These are phyloP conservation scores for Cladopsammia gracilis DNA, from an alignment of 64 coral and sea anemone species.

Conservation along the genomic window DNA sequence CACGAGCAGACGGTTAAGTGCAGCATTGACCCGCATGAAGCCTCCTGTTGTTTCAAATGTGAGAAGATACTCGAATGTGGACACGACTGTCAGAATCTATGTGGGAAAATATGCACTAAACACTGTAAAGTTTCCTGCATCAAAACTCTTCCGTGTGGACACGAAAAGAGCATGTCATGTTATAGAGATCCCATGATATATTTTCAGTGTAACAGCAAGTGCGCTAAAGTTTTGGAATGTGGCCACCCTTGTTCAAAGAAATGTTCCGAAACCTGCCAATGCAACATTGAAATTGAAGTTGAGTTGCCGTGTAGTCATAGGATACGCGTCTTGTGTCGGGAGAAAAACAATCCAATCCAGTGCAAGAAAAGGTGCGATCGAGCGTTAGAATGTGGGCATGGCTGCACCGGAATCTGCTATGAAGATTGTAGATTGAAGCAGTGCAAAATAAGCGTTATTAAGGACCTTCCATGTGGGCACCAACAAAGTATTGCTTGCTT, in stretches of 20 bases:
- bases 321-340: conserved; percentile 1
- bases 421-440: conserved; percentile 12
- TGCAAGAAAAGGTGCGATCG: conserved; percentile 9
- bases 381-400: conserved; percentile 57
- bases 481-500: conserved; percentile 35
- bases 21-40: background rate
- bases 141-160: conserved; percentile 45
- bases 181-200: background rate
- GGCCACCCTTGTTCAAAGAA: conserved; percentile 61
- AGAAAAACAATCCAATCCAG: background rate
- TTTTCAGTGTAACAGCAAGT: conserved; percentile 18
- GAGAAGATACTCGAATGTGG: conserved; percentile 18
- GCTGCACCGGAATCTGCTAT: conserved; percentile 32
- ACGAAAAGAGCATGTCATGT: conserved; percentile 46
- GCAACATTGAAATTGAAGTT: background rate
- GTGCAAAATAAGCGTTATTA: background rate
- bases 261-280: background rate
- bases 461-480: conserved; percentile 63
- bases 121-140: background rate
- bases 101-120: conserved; percentile 18
- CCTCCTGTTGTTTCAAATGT: conserved; percentile 36
- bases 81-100: conserved; percentile 26
- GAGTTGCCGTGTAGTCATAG: background rate
- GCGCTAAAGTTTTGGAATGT: conserved; percentile 38
- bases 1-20: conserved; percentile 54